Base-by-base conservation (phyloP, 2,888 invertebrate species). In the Ptychoptera albimana region DNA sequence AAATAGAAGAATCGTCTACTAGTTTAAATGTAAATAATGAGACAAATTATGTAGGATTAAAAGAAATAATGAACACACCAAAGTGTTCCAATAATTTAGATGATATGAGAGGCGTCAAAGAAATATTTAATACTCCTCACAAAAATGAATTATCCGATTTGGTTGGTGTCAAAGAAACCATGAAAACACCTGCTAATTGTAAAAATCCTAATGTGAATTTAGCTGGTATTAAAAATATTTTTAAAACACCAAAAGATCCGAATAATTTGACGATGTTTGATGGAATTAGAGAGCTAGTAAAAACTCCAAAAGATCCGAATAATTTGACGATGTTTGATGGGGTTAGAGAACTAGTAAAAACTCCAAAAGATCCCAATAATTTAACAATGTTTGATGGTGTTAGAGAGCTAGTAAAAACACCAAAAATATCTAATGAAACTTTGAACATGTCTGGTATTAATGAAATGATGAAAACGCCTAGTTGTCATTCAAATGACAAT, bases 61-160 rank as follows among this genome's bases (percentile, higher is more conserved):
- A 37, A n/a, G 44, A 46, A 31, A 5, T 46, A 2, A 10, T 46
- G 13, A 41, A 41, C 23, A 44, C 41, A 10, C 46, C 46, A 34
- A 44, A 40, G 37, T 9, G 12, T 8, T 8, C n/a, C 2, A 12
- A 8, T 16, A 39, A 39, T 2, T 10, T 44, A 2, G 48, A 48
- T 16, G 38, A 31, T 10, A 51, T 51, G 4, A 37, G 51, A 12
- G 54, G 55, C n/a, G 45, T 63, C 13, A 61, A 58, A 39, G 55
- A 57, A 9, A 52, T 63, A 5, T 60, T 60, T 45, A 57, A 59
- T 42, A 55, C 57, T 2, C 54, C 57, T 4, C 11, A 31, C 10
- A 30, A 15, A 11, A 29, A 43, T 31, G 43, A 43, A 11, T 31
- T 43, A 13, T 13, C 31, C 6, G 34, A 45, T 32, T 44, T 51